Evolutionary conservation across 2,888 invertebrate species (phyloP).

Genomic region (Hylaea fasciaria): DNA sequence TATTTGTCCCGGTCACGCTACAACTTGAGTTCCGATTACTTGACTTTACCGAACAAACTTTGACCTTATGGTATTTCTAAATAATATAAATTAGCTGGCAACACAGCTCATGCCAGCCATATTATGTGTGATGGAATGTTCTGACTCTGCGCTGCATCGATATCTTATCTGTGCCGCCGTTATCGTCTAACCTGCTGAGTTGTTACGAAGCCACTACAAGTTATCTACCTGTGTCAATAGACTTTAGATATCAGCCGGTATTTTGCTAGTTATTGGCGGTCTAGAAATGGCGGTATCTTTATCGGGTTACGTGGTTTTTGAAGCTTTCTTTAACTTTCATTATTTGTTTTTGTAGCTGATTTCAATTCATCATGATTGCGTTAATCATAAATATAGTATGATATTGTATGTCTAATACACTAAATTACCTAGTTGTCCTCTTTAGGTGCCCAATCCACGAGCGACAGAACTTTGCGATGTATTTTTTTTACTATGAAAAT

Average conservation of each 20-base stretch:
- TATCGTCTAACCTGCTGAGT: conserved; percentile 36
- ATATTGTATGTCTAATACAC: too few relatives aligned
- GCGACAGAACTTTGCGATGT: too few relatives aligned
- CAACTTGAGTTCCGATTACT: too few relatives aligned
- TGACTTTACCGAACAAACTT: too few relatives aligned
- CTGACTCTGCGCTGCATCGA: conserved; percentile 30
- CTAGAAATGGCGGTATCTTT: conserved; percentile 5
- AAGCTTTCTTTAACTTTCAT: conserved; percentile 2
- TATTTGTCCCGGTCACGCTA: too few relatives aligned
- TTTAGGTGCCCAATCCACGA: too few relatives aligned
- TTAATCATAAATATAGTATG: not conserved
- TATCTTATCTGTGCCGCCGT: conserved; percentile 33
- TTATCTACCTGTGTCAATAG: conserved; percentile 37
- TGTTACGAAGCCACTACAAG: conserved; percentile 31
- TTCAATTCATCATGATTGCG: not conserved
- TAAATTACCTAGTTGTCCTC: too few relatives aligned
- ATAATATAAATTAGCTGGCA: not conserved
- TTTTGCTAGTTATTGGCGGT: conserved; percentile 12
- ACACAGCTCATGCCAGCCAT: conserved; percentile 21
- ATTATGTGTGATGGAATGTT: conserved; percentile 32
- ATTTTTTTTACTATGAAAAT: too few relatives aligned
- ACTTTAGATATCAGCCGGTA: conserved; percentile 27
- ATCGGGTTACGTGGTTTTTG: not conserved
- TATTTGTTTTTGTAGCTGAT: not conserved
- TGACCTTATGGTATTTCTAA: not conserved